Percentiles rank a stretch among this genome's conserved stretches.
Conservation (phyloP, 1,140 invertebrate genomes). For the Ptiloglossa arizonensis region DNA sequence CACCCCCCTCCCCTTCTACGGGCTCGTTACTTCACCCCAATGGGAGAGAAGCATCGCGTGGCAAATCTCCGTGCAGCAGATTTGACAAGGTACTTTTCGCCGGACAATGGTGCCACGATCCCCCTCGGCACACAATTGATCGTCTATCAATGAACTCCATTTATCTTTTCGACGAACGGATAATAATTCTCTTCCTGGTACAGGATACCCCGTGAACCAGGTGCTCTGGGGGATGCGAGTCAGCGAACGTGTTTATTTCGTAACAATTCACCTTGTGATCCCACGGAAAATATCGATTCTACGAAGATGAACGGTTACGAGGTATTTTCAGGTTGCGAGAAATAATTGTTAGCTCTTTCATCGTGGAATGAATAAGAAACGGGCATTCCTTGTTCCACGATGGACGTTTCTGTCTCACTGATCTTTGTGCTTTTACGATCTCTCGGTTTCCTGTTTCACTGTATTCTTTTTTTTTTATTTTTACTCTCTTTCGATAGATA, state of each 20-base stretch:
- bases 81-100: constrained; percentile 73
- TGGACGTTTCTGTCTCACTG: too few relatives aligned
- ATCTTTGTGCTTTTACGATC: too few relatives aligned
- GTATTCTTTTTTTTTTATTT: too few relatives aligned
- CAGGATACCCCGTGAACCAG: constrained; percentile 36
- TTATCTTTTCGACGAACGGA: constrained; percentile 68
- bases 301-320: background rate
- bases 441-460: too few relatives aligned
- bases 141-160: constrained; percentile 75
- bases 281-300: background rate
- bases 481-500: too few relatives aligned
- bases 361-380: too few relatives aligned
- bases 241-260: background rate
- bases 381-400: too few relatives aligned
- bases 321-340: background rate
- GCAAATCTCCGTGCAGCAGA: constrained; percentile 76
- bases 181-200: constrained; percentile 58
- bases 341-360: background rate
- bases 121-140: constrained; percentile 72
- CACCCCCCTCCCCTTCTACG: background rate
- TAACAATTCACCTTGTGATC: background rate
- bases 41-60: constrained; percentile 64
- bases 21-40: constrained; percentile 41
- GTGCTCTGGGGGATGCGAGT: constrained; percentile 33
- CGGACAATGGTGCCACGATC: constrained; percentile 68